Evolutionary conservation across 2,888 invertebrate genomes (phyloP).

Genomic region (Dastarcus helophoroides): DNA sequence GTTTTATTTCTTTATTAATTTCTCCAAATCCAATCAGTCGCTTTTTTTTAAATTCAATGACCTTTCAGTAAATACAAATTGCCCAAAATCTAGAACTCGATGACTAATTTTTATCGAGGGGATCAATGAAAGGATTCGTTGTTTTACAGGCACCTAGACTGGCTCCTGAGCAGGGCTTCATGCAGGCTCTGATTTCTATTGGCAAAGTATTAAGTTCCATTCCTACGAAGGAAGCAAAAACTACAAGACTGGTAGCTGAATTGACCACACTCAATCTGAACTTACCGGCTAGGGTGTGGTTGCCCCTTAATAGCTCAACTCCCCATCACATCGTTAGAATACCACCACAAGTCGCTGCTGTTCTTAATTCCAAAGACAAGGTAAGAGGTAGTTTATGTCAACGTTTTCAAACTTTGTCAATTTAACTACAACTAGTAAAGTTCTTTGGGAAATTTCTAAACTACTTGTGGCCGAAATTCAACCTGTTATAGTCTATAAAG

Average conservation of each 20-base stretch:
- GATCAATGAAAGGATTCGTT: too few relatives aligned
- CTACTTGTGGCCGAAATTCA: too few relatives aligned
- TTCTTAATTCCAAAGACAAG: constrained; percentile 97
- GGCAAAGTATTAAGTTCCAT: constrained; percentile 72
- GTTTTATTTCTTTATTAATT: too few relatives aligned
- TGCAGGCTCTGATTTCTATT: constrained; percentile 76
- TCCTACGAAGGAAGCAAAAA: constrained; percentile 84
- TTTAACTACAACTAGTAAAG: background rate
- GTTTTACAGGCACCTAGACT: constrained; percentile 62
- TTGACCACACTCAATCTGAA: constrained; percentile 89
- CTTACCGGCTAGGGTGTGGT: constrained; percentile 95
- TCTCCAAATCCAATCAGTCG: too few relatives aligned
- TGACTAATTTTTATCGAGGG: too few relatives aligned
- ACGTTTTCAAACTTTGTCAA: background rate
- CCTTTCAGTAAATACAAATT: too few relatives aligned
- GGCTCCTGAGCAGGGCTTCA: constrained; percentile 74
- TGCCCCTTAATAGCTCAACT: constrained; percentile 75
- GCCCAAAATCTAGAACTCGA: too few relatives aligned
- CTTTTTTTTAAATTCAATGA: too few relatives aligned
- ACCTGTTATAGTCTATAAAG: too few relatives aligned
- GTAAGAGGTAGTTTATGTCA: constrained; percentile 35
- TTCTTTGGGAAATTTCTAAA: too few relatives aligned
- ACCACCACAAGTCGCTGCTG: constrained; percentile 93
- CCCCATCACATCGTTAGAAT: constrained; percentile 93
- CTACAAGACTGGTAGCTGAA: constrained; percentile 84